These are phyloP conservation scores for Ovis aries DNA, from an alignment of 2,113 vertebrate genomes.

Conservation along the genomic window ARS-UI_Ramb_v3.0 NC_056077.1:3142001-3142500, in stretches of 20 bases:
- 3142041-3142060: neutral
- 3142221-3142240: neutral
- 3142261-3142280: neutral
- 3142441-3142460: neutral
- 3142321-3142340: neutral
- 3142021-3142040: neutral
- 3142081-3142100: neutral
- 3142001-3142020: neutral
- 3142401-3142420: neutral
- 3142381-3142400: neutral
- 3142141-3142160: neutral
- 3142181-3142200: neutral
- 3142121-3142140: neutral
- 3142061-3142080: neutral
- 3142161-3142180: neutral
- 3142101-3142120: neutral
- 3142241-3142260: neutral
- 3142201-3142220: too few relatives aligned
- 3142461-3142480: neutral
- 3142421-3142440: neutral
- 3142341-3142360: accelerated
- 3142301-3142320: neutral
- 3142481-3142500: neutral
- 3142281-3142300: neutral
- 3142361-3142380: neutral